These are phyloP conservation scores for Masticophis lateralis DNA, from an alignment of 2,797 vertebrate genomes.

Conservation along the genomic window DNA sequence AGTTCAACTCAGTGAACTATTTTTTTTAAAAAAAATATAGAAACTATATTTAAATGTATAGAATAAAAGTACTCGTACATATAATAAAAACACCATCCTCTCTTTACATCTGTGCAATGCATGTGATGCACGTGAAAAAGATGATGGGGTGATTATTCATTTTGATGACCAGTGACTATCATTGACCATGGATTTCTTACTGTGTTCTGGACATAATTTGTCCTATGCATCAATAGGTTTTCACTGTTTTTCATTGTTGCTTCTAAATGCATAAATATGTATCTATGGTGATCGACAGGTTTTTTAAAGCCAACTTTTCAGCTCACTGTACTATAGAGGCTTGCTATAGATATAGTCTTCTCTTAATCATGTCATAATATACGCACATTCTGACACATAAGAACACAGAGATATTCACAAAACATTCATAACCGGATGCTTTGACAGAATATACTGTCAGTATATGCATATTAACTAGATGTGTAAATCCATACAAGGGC, in stretches of 20 bases:
- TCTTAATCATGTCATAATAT: not conserved
- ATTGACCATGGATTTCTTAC: not conserved
- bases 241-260: not conserved
- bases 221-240: not conserved
- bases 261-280: not conserved
- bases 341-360: not conserved
- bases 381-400: not conserved
- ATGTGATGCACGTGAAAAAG: not conserved
- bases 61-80: not conserved
- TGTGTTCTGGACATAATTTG: not conserved
- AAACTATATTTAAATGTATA: not conserved
- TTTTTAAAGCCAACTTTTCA: not conserved
- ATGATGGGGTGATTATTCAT: not conserved
- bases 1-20: not conserved
- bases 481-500: conserved; percentile 74
- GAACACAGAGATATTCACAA: not conserved
- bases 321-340: not conserved
- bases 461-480: not conserved
- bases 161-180: not conserved
- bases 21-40: not conserved
- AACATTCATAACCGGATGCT: not conserved
- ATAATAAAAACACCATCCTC: not conserved
- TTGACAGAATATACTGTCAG: not conserved
- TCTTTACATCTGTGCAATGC: not conserved
- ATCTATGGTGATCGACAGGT: not conserved